Evolutionary conservation across 2,113 vertebrate genomes (phyloP).

Genomic region (cattle (Bos taurus)): ARS-UCD2.0 NC_037328.1:96243001-96243500

Average conservation of each 20-base stretch:
- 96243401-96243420: not conserved
- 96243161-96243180: not conserved
- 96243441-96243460: not conserved
- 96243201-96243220: not conserved
- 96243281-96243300: not conserved
- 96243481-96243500: not conserved
- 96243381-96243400: not conserved
- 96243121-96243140: not conserved
- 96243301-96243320: not conserved
- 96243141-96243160: not conserved
- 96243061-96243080: not conserved
- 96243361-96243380: not conserved
- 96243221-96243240: not conserved
- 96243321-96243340: not conserved
- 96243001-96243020: not conserved
- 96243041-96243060: not conserved
- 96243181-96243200: not conserved
- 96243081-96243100: not conserved
- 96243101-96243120: not conserved
- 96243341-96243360: not conserved
- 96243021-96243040: not conserved
- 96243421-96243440: not conserved
- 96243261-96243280: not conserved
- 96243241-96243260: fast-evolving
- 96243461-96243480: not conserved